Evolutionary conservation across 2,113 vertebrate species (phyloP).

Genomic region (Dunckerocampus dactyliophorus): DNA sequence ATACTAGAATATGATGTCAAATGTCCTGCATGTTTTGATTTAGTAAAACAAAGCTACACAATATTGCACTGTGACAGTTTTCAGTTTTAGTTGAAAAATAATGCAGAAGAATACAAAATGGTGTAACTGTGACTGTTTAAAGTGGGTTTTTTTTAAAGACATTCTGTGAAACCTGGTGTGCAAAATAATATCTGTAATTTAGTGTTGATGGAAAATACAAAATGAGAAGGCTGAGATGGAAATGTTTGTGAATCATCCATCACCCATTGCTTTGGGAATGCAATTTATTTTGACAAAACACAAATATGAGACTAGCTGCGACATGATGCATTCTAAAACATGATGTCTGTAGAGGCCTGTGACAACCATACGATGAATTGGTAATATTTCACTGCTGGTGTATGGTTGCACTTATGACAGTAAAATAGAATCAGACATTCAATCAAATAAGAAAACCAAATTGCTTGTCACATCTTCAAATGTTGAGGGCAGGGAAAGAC

Average conservation of each 20-base stretch:
- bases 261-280: conserved; percentile 51
- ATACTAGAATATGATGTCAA: no score
- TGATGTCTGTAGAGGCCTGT: conserved; percentile 36
- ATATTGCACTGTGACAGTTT: no score
- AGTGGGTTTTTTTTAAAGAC: background rate
- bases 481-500: conserved; percentile 41
- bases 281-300: conserved; percentile 48
- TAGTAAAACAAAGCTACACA: no score
- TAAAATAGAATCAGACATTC: conserved; percentile 56
- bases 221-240: conserved; percentile 25
- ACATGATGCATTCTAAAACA: conserved; percentile 39
- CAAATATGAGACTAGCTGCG: conserved; percentile 39
- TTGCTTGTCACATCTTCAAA: conserved; percentile 62
- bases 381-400: conserved; percentile 50
- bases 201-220: conserved; percentile 29
- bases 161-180: background rate
- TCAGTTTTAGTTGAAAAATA: no score
- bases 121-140: background rate
- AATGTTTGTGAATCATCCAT: conserved; percentile 55
- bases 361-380: conserved; percentile 44
- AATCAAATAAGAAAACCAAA: conserved; percentile 62
- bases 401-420: conserved; percentile 40
- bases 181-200: conserved; percentile 16
- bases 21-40: no score
- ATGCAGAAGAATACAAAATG: no score